phyloP scores from a whole-genome alignment of 2,888 invertebrate species.

The Apamea monoglypha region DNA sequence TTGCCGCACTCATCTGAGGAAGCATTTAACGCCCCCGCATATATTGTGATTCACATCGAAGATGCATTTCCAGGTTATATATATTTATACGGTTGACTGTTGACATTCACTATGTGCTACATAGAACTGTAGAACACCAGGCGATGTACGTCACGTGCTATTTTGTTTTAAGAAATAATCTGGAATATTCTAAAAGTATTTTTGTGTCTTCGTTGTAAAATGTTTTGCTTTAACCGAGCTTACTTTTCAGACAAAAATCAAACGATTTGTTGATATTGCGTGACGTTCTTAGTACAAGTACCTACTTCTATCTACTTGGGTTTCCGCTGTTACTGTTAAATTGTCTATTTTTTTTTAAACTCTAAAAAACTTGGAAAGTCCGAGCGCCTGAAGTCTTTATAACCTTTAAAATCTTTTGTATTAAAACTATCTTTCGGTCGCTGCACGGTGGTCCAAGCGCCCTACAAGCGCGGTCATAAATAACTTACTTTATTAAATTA shows the following conservation, averaged over 20 bases:
- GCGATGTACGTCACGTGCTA: constrained; percentile 30
- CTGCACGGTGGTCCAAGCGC: no score
- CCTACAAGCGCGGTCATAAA: no score
- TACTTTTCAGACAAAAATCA: constrained; percentile 31
- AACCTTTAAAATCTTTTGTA: constrained; percentile 3
- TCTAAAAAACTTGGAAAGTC: not conserved
- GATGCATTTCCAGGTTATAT: constrained; percentile 53
- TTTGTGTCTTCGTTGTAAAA: constrained; percentile 28
- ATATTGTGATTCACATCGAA: constrained; percentile 45
- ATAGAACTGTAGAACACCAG: constrained; percentile 30
- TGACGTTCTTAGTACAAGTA: constrained; percentile 15
- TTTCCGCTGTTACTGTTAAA: constrained; percentile 26
- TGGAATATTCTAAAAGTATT: constrained; percentile 43
- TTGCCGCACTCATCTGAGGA: constrained; percentile 30
- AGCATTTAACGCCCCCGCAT: constrained; percentile 48
- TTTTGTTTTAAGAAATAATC: constrained; percentile 42
- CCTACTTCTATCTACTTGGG: not conserved
- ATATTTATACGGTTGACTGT: constrained; percentile 35
- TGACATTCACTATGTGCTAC: constrained; percentile 42
- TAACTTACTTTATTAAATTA: no score
- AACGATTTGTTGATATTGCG: constrained; percentile 34
- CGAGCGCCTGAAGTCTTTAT: not conserved
- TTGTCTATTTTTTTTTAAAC: constrained; percentile 1
- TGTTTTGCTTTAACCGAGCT: constrained; percentile 30
- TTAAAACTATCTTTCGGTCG: constrained; percentile 3